Evolutionary conservation across 2,113 vertebrate genomes (phyloP).

Genomic region (Pteruthius melanotis): DNA sequence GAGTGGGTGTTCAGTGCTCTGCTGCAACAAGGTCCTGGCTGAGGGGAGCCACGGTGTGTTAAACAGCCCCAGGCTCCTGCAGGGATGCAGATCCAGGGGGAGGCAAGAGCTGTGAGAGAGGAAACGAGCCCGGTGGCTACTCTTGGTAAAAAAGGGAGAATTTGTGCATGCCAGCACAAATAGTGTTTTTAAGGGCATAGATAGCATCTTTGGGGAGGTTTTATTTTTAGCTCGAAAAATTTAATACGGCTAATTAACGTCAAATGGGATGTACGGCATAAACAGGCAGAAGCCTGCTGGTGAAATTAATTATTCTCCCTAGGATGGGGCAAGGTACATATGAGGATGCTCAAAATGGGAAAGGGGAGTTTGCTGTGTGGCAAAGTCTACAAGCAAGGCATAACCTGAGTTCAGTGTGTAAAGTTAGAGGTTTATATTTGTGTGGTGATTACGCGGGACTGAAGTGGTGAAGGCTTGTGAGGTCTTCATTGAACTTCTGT

Average conservation of each 20-base stretch:
- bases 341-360: not conserved
- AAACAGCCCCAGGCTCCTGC: not conserved
- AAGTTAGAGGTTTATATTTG: not conserved
- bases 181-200: not conserved
- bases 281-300: conserved; percentile 35
- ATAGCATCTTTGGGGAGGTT: not conserved
- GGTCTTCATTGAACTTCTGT: not conserved
- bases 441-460: not conserved
- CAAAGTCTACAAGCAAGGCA: not conserved
- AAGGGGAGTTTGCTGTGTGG: not conserved
- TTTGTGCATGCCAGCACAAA: conserved; percentile 12
- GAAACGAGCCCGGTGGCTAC: not conserved
- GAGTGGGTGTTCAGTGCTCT: not conserved
- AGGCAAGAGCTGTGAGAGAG: not conserved
- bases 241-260: conserved; percentile 3
- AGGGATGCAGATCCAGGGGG: not conserved
- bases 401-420: not conserved
- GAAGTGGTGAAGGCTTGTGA: not conserved
- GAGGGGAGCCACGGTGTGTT: not conserved
- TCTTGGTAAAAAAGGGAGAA: not conserved
- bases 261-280: not conserved
- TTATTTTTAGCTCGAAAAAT: conserved; percentile 40
- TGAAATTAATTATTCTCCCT: conserved; percentile 47
- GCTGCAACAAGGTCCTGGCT: not conserved
- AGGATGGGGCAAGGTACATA: conserved; percentile 9